Evolutionary conservation across 1,140 invertebrate species (phyloP), one percentile per base, ranked within the genome.

Genomic region (Portunus trituberculatus): DNA sequence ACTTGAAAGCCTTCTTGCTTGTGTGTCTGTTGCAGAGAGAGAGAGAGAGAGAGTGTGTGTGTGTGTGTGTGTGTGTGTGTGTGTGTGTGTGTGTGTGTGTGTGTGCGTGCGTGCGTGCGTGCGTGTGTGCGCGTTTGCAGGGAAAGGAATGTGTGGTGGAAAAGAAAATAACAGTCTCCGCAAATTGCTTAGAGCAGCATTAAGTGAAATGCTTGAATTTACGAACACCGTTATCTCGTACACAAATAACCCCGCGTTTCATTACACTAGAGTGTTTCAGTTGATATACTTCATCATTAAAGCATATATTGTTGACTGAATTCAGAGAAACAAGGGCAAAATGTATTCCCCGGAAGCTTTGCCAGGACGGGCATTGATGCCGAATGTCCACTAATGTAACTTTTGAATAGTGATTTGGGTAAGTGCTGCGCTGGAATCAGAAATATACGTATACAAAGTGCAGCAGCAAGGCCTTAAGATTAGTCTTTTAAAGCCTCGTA

Each of bases 251-350:
- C 67, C 67, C 6, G 20, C 67, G 67, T 76, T 76, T 76, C 67
- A 76, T 76, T 76, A n/a, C 67, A 76, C 20, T n/a, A 20, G 67
- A n/a, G 67, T n/a, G n/a, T 76, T 76, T 76, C 67, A 25, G 20
- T 25, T 76, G 67, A 76, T n/a, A n/a, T 76, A n/a, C 67, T 76
- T 76, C 67, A 76, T 76, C 67, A 76, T 76, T 76, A 76, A 76
- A 76, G 20, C 67, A 76, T n/a, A n/a, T n/a, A 76, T 76, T 76
- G 67, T 76, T n/a, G 67, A 76, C 67, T 12, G 67, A 76, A 76
- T n/a, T 7, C n/a, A 20, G 67, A 76, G 67, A 76, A 76, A 76
- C 67, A 76, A 76, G 20, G 67, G 67, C 67, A 76, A 76, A 76
- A 76, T 76, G 20, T 76, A 20, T 76, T 25, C n/a, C 20, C 67